phyloP scores from a whole-genome alignment of 2,797 vertebrate genomes.

The Buceros bicornis region DNA sequence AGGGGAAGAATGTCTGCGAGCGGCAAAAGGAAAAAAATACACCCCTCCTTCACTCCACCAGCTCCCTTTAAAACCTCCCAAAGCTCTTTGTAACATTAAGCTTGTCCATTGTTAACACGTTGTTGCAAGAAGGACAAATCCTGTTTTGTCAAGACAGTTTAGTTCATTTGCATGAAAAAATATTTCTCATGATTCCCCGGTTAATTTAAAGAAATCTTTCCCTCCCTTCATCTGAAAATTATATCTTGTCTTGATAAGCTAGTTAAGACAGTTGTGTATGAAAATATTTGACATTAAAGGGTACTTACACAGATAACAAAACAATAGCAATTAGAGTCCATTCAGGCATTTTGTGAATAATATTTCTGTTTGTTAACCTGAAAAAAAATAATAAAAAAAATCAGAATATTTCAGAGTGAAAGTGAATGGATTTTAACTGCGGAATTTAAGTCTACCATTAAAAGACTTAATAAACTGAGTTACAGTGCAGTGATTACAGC shows the following conservation, averaged over 20 bases:
- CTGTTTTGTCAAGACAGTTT: background rate
- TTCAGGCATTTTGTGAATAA: slow-evolving; percentile 82
- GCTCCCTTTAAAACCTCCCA: background rate
- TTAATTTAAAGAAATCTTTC: background rate
- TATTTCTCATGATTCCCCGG: background rate
- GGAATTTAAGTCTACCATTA: background rate
- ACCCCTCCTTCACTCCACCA: background rate
- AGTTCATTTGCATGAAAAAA: background rate
- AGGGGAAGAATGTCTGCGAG: background rate
- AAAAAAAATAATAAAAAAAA: slow-evolving; percentile 49
- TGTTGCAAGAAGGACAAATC: background rate
- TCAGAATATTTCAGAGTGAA: slow-evolving; percentile 18
- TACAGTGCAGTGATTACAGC: background rate
- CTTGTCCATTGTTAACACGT: background rate
- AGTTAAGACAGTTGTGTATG: background rate
- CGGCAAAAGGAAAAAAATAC: background rate
- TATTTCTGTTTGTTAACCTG: slow-evolving; percentile 85
- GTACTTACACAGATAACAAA: slow-evolving; percentile 84
- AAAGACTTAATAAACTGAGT: background rate
- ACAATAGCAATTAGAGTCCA: slow-evolving; percentile 85
- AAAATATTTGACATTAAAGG: background rate
- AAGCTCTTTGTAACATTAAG: background rate
- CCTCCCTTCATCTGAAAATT: background rate
- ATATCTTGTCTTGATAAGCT: background rate
- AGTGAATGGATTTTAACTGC: background rate